phyloP scores from a whole-genome alignment of 2,888 invertebrate genomes.

The Celastrina argiolus region DNA sequence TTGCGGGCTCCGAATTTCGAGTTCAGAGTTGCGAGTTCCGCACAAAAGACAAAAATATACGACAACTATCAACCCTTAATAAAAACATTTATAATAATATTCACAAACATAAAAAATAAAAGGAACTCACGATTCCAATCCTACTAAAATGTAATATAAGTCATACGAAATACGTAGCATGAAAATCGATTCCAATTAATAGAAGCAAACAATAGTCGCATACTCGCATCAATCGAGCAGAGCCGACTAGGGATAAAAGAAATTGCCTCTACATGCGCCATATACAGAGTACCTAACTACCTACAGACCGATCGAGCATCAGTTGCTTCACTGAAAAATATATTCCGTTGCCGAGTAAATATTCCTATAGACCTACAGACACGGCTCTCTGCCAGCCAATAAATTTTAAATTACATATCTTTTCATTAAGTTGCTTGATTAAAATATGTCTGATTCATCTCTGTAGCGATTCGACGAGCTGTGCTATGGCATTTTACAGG shows the following conservation, averaged over 20 bases:
- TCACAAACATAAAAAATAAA: too few relatives aligned
- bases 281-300: too few relatives aligned
- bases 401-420: slow-evolving; percentile 16
- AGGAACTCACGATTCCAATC: not conserved
- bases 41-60: too few relatives aligned
- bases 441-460: slow-evolving; percentile 9
- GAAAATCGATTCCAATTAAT: slow-evolving; percentile 63
- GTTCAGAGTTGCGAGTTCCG: too few relatives aligned
- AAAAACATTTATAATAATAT: too few relatives aligned
- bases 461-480: slow-evolving; percentile 1
- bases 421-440: slow-evolving; percentile 11
- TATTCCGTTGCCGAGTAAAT: slow-evolving; percentile 10
- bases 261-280: slow-evolving; percentile 38
- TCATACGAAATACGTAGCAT: not conserved
- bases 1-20: too few relatives aligned
- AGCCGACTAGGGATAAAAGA: slow-evolving; percentile 41
- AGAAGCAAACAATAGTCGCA: slow-evolving; percentile 56
- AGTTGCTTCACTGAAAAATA: slow-evolving; percentile 23
- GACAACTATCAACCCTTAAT: too few relatives aligned
- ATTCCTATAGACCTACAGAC: slow-evolving; percentile 14
- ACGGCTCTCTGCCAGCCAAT: not conserved
- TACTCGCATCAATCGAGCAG: slow-evolving; percentile 47
- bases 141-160: not conserved
- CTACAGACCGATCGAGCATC: slow-evolving; percentile 26
- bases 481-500: not conserved